Conservation (phyloP, 1,140 invertebrate genomes). For the Macrobrachium nipponense region DNA sequence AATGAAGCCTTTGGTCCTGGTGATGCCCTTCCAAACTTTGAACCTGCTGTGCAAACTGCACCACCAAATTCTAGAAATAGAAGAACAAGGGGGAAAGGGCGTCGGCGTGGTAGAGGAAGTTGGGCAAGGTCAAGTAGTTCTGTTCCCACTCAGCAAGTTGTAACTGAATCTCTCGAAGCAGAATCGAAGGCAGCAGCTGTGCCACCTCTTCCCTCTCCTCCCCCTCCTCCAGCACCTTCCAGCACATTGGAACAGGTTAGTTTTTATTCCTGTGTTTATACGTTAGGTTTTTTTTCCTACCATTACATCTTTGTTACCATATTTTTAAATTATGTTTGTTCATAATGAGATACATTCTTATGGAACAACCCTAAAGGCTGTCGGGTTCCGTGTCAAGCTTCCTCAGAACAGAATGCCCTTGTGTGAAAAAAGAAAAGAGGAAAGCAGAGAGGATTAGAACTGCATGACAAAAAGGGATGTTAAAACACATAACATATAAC, state of each 20-base stretch:
- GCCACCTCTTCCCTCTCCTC: not conserved
- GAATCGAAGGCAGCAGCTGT: not conserved
- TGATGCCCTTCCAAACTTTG: no score
- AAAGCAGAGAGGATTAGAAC: no score
- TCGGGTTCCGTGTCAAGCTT: no score
- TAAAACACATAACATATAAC: no score
- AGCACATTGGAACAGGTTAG: slow-evolving; percentile 38
- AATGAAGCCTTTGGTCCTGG: no score
- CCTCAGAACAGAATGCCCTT: no score
- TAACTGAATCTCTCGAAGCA: not conserved
- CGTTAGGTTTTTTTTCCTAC: not conserved
- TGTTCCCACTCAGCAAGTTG: not conserved
- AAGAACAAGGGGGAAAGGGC: not conserved
- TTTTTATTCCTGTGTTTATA: not conserved
- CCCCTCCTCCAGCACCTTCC: not conserved
- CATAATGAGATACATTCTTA: no score
- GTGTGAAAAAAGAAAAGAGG: no score
- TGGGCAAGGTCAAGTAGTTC: not conserved
- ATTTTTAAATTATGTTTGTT: no score
- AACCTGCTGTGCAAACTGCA: not conserved
- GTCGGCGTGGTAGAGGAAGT: slow-evolving; percentile 2
- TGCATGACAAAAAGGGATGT: no score
- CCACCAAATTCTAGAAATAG: not conserved
- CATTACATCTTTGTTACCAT: no score
- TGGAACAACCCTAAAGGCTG: no score